Evolutionary conservation across 2,797 vertebrate genomes (phyloP).

Genomic region (Prionace glauca): DNA sequence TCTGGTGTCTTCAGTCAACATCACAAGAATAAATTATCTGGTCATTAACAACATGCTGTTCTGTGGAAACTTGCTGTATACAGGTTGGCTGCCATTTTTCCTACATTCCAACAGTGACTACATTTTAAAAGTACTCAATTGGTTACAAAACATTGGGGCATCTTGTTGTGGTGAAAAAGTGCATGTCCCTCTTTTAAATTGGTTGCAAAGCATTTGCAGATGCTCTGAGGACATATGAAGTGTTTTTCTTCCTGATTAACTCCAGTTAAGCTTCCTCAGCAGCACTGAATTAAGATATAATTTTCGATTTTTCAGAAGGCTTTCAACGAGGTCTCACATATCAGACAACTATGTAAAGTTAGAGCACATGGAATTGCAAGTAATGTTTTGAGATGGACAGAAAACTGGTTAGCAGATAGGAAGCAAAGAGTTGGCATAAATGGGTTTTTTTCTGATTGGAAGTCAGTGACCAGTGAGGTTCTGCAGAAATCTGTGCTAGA

Average conservation of each 20-base stretch:
- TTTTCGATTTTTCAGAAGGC: not conserved
- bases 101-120: not conserved
- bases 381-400: too few relatives aligned
- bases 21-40: not conserved
- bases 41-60: not conserved
- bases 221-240: not conserved
- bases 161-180: not conserved
- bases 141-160: not conserved
- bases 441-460: too few relatives aligned
- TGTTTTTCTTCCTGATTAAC: not conserved
- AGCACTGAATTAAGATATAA: not conserved
- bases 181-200: not conserved
- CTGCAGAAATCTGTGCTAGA: too few relatives aligned
- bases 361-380: too few relatives aligned
- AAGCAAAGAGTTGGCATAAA: too few relatives aligned
- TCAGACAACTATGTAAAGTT: too few relatives aligned
- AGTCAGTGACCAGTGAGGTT: too few relatives aligned
- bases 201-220: slow-evolving; percentile 1
- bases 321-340: too few relatives aligned
- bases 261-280: not conserved
- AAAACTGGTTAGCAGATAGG: too few relatives aligned
- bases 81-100: not conserved
- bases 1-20: not conserved
- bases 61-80: not conserved
- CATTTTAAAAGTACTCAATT: not conserved